A percentile compares a stretch with the other conserved stretches of the same genome.
phyloP scores from a whole-genome alignment of 2,888 invertebrate species.

The Coenonympha arcania region DNA sequence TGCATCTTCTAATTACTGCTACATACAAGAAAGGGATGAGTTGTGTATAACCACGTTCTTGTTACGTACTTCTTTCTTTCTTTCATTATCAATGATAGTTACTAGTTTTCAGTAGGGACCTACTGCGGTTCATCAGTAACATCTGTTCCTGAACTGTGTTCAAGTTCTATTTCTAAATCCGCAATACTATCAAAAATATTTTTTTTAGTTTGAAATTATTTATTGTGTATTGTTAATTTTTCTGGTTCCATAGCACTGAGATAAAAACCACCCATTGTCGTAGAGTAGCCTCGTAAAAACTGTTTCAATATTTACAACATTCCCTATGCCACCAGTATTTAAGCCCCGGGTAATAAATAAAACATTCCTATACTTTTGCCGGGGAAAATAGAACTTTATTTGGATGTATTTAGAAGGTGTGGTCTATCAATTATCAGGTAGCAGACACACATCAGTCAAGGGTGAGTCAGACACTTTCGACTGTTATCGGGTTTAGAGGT shows the following conservation, averaged over 20 bases:
- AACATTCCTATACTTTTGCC: slow-evolving; percentile 17
- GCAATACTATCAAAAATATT: too few relatives aligned
- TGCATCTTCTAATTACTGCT: not conserved
- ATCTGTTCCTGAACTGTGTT: too few relatives aligned
- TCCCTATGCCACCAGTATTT: slow-evolving; percentile 9
- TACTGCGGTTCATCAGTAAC: too few relatives aligned
- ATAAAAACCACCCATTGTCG: not conserved
- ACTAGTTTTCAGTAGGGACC: too few relatives aligned
- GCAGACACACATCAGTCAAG: slow-evolving; percentile 57
- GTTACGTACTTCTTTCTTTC: too few relatives aligned
- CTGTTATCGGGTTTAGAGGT: slow-evolving; percentile 49
- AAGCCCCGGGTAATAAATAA: slow-evolving; percentile 22
- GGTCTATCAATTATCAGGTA: slow-evolving; percentile 57
- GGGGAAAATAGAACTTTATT: slow-evolving; percentile 32
- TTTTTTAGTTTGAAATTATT: too few relatives aligned
- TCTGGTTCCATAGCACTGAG: not conserved
- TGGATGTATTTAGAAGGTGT: slow-evolving; percentile 34
- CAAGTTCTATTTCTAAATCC: too few relatives aligned
- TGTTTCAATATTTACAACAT: slow-evolving; percentile 6
- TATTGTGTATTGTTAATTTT: not conserved
- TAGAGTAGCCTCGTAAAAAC: slow-evolving; percentile 11
- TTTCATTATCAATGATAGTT: too few relatives aligned
- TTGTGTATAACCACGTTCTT: too few relatives aligned
- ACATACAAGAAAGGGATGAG: too few relatives aligned
- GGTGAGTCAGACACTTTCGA: slow-evolving; percentile 52